Evolutionary conservation across 2,888 invertebrate genomes (phyloP).

Genomic region (Dryococelus australis): DNA sequence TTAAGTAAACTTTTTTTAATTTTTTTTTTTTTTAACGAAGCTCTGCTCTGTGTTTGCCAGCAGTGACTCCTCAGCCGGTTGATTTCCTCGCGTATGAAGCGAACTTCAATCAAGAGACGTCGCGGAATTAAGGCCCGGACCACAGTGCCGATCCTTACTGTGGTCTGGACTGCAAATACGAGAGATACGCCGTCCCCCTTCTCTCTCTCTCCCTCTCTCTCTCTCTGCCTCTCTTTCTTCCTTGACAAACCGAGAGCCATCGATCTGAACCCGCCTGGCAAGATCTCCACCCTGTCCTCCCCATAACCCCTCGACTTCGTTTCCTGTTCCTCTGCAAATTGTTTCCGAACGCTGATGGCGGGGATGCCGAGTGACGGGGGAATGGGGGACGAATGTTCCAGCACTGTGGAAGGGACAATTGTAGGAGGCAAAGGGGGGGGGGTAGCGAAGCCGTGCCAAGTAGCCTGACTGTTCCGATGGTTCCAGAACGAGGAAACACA

Average conservation of each 20-base stretch:
- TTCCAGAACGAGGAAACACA: too few relatives aligned
- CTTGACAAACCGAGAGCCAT: background rate
- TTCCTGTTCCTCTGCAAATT: background rate
- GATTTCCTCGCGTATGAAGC: background rate
- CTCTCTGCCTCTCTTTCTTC: background rate
- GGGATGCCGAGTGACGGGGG: too few relatives aligned
- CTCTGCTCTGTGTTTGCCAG: too few relatives aligned
- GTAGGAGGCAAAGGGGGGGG: too few relatives aligned
- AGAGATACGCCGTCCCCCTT: background rate
- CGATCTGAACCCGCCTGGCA: background rate
- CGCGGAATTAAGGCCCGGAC: background rate
- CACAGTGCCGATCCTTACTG: background rate
- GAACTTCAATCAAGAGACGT: background rate
- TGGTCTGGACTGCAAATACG: background rate
- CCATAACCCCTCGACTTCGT: background rate
- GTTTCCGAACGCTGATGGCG: background rate
- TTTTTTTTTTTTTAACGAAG: too few relatives aligned
- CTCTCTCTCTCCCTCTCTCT: background rate
- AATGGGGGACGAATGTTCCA: background rate
- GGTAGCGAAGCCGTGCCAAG: too few relatives aligned
- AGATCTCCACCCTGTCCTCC: background rate
- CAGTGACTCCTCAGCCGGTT: too few relatives aligned
- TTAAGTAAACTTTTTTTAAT: too few relatives aligned
- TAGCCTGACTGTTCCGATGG: too few relatives aligned
- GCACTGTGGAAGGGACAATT: too few relatives aligned